These are phyloP conservation scores for Rotaria macrura DNA, from an alignment of 2,888 invertebrate genomes.

Conservation along the genomic window DNA sequence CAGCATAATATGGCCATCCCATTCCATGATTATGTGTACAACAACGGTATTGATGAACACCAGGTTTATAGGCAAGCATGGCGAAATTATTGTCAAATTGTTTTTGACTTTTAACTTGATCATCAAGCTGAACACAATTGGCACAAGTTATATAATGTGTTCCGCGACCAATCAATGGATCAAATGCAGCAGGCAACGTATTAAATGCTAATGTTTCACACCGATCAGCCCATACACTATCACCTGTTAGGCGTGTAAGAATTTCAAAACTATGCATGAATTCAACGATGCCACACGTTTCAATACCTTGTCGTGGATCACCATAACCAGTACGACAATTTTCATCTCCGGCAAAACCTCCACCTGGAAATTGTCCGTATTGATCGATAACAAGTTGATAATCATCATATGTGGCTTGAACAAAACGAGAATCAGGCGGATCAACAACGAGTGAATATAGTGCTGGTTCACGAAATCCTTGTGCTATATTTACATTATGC, in stretches of 20 bases:
- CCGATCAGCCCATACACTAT: not conserved
- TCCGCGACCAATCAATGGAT: not conserved
- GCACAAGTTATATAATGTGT: slow-evolving; percentile 19
- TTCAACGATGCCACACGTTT: slow-evolving; percentile 21
- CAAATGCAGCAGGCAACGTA: slow-evolving; percentile 4
- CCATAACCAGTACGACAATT: not conserved
- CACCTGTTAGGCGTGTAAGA: not conserved
- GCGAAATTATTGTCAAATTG: slow-evolving; percentile 4
- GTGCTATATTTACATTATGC: slow-evolving; percentile 15
- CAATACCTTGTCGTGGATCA: slow-evolving; percentile 19
- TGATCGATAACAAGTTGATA: not conserved
- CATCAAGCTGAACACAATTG: slow-evolving; percentile 2
- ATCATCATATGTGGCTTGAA: not conserved
- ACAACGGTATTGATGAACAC: slow-evolving; percentile 10
- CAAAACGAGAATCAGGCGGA: not conserved
- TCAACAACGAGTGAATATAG: not conserved
- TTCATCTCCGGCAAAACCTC: slow-evolving; percentile 17
- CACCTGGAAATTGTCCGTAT: slow-evolving; percentile 19
- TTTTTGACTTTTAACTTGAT: slow-evolving; percentile 1
- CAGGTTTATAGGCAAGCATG: not conserved
- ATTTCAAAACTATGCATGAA: not conserved
- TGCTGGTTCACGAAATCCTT: slow-evolving; percentile 18
- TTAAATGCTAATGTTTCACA: slow-evolving; percentile 9
- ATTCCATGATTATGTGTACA: slow-evolving; percentile 11
- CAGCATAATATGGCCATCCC: slow-evolving; percentile 15